Base-by-base conservation (phyloP, 2,113 vertebrate genomes). In the Lonchura striata region DNA sequence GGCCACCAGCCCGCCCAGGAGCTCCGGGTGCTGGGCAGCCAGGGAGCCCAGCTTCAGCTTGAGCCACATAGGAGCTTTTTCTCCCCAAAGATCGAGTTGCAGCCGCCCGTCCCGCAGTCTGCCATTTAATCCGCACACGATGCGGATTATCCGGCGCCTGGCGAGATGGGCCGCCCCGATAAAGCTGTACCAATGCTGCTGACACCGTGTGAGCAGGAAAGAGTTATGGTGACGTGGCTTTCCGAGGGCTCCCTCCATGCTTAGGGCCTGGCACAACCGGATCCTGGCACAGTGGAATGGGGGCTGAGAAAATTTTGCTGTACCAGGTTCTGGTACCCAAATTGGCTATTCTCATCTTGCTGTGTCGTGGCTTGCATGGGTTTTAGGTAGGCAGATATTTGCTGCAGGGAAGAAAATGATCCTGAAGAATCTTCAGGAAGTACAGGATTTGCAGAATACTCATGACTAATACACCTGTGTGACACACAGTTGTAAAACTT, bases 191-290 rank as follows among this genome's bases (percentile, higher is more conserved):
- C 16, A 0, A 9, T 37, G 46, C 70, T 53, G 56, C 37, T 18
- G 68, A 5, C 49, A 19, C 12, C 5, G 10, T 21, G 76, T 12
- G 20, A 50, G 75, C 46, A 41, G 66, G 20, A 16, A 15, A 3
- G 93, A 21, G 28, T 35, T 61, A 0, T 2, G 84, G 72, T 96
- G 95, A 96, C 95, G 95, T 96, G 94, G 95, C 95, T 71, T 72
- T 96, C 44, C 59, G 0, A 76, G 77, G 28, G 44, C 39, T 91
- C 61, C 70, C 27, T 68, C 19, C 91, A 4, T 6, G 15, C 5
- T 0, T 1, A 9, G 3, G 23, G 92, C 70, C 53, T n/a, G 93
- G 78, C 59, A 25, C 21, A 5, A 2, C 2, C 8, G 60, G n/a
- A 65, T 54, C 41, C 63, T 56, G 79, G 42, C 64, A 37, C 35